These are phyloP conservation scores for Probosciger aterrimus DNA, from an alignment of 2,113 vertebrate species.

Conservation along the genomic window DNA sequence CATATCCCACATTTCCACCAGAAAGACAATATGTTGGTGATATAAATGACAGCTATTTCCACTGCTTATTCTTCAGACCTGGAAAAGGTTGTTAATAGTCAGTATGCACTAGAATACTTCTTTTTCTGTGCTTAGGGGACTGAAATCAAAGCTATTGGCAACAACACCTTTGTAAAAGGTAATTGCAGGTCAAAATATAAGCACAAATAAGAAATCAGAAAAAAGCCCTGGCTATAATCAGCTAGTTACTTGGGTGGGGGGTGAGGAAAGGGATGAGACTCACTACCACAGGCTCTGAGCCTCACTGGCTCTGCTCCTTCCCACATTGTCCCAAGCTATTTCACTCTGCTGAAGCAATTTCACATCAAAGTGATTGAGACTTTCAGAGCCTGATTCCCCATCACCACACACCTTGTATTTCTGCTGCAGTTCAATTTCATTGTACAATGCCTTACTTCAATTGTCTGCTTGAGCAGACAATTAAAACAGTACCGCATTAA, in stretches of 20 bases:
- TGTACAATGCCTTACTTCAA: neutral
- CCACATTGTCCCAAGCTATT: neutral
- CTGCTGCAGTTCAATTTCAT: neutral
- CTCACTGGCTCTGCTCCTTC: neutral
- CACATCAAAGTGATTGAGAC: neutral
- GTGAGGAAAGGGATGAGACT: neutral
- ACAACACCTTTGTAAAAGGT: neutral
- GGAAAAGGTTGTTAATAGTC: neutral
- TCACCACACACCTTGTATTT: neutral
- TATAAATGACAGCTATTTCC: neutral
- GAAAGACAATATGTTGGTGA: neutral
- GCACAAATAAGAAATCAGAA: neutral
- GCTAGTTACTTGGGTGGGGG: neutral
- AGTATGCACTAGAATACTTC: neutral
- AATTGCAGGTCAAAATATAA: neutral
- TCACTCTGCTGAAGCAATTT: neutral
- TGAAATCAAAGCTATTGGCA: neutral
- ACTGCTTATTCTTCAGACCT: neutral
- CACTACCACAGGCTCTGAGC: neutral
- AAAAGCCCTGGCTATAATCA: neutral
- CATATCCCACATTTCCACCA: neutral
- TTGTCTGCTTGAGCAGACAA: neutral
- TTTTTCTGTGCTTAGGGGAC: neutral
- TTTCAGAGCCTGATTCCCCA: constrained; percentile 2
- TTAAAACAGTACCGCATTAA: constrained; percentile 38